Base-by-base conservation (phyloP, 1,140 invertebrate species). In the Euborellia annulipes region DNA sequence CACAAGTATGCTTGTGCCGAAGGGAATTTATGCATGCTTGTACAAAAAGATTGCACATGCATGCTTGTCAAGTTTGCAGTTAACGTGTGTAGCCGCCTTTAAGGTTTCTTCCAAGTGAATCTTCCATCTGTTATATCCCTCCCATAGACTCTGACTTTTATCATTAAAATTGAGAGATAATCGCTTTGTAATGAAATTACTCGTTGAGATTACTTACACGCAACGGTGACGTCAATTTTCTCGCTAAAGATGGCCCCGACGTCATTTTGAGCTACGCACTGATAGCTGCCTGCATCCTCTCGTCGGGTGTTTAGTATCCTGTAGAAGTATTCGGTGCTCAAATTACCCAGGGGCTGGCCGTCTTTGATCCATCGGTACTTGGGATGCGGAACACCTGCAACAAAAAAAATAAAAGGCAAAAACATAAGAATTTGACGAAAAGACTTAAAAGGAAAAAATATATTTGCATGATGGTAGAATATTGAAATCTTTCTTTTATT, bases 151-250 rank as follows among this genome's bases (percentile, higher is more conserved):
- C n/a, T n/a, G n/a, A n/a, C n/a, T n/a, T n/a, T n/a, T n/a, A n/a
- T n/a, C n/a, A n/a, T n/a, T n/a, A n/a, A n/a, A n/a, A n/a, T n/a
- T n/a, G n/a, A n/a, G n/a, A n/a, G n/a, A n/a, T n/a, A n/a, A n/a
- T n/a, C n/a, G n/a, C n/a, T n/a, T n/a, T n/a, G n/a, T n/a, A n/a
- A n/a, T n/a, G n/a, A n/a, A n/a, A n/a, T n/a, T n/a, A n/a, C n/a
- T n/a, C n/a, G n/a, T n/a, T n/a, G n/a, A n/a, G n/a, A n/a, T n/a
- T 56, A 80, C 85, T 83, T 75, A 93, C 89, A 92, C 34, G 88
- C 88, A 43, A 93, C 85, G 39, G 80, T 73, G 41, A 95, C 77
- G 52, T 79, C 72, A 55, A 85, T 82, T 62, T 84, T 82, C 57
- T 91, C 81, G 61, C 87, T 91, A 58, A 90, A 78, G 60, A 94